A percentile compares a stretch with the other conserved stretches of the same genome.
Conservation (phyloP, 2,888 invertebrate species). For the Caenorhabditis macrosperma region DNA sequence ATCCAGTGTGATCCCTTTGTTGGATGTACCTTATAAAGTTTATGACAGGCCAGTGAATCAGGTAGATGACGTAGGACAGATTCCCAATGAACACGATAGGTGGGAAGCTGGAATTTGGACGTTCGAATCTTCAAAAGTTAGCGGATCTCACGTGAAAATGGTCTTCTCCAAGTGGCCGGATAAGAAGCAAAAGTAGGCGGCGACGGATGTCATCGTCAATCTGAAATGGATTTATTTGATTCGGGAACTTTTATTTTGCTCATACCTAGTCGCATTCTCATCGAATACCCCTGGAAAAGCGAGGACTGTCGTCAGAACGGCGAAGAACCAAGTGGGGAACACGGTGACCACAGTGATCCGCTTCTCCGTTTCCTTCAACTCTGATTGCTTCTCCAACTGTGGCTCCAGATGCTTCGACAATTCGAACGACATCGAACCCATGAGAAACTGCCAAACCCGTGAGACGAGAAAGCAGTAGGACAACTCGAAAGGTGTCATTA, state of each 20-base stretch:
- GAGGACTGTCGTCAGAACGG: not conserved
- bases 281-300: not conserved
- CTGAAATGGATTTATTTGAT: too few species aligned
- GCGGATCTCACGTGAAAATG: not conserved
- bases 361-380: not conserved
- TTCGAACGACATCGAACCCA: not conserved
- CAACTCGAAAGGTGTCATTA: not conserved
- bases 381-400: not conserved
- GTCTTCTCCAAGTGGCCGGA: not conserved
- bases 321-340: not conserved
- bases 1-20: not conserved
- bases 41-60: constrained; percentile 42
- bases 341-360: not conserved
- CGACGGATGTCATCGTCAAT: not conserved
- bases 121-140: not conserved
- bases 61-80: constrained; percentile 26
- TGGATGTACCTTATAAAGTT: constrained; percentile 8
- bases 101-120: not conserved
- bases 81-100: constrained; percentile 16
- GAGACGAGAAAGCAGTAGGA: constrained; percentile 4
- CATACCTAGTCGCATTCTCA: not conserved
- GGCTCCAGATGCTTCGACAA: not conserved
- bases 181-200: not conserved
- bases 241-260: too few species aligned
- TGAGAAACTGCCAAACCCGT: not conserved